These are phyloP conservation scores for Balanococcus diminutus DNA, from an alignment of 2,888 invertebrate species.

Conservation along the genomic window DNA sequence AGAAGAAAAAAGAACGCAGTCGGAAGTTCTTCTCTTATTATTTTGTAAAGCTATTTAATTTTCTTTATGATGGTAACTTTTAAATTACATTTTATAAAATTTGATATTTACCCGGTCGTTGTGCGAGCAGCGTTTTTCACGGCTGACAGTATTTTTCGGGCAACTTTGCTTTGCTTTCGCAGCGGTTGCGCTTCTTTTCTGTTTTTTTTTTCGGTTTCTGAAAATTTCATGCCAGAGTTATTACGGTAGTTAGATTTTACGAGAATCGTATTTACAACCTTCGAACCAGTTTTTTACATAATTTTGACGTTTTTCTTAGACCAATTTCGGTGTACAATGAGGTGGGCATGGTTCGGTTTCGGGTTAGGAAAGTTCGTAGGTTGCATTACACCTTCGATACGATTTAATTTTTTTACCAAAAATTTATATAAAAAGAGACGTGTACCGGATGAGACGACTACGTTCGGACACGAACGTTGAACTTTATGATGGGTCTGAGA, in stretches of 20 bases:
- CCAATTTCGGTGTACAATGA: no score
- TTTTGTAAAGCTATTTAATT: slow-evolving; percentile 35
- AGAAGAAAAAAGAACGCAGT: slow-evolving; percentile 29
- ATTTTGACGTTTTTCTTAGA: no score
- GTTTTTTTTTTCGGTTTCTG: not conserved
- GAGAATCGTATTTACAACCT: not conserved
- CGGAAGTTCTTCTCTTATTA: slow-evolving; percentile 32
- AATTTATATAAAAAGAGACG: not conserved
- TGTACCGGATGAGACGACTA: not conserved
- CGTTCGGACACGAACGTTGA: not conserved
- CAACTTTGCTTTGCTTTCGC: not conserved
- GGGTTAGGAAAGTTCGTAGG: not conserved
- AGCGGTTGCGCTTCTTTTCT: not conserved
- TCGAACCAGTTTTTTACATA: not conserved
- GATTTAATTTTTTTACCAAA: not conserved
- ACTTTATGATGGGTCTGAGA: slow-evolving; percentile 14
- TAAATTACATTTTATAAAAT: slow-evolving; percentile 30
- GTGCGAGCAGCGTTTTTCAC: not conserved
- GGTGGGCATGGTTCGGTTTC: not conserved
- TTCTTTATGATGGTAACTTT: slow-evolving; percentile 40
- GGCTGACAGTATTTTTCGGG: not conserved
- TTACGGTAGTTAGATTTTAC: not conserved
- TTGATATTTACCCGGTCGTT: slow-evolving; percentile 26
- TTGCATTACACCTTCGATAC: not conserved
- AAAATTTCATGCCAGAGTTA: not conserved